A percentile compares a stretch with the other conserved stretches of the same genome.
These are phyloP conservation scores for Druceiella hillmani DNA, from an alignment of 2,888 invertebrate genomes.

Conservation along the genomic window DNA sequence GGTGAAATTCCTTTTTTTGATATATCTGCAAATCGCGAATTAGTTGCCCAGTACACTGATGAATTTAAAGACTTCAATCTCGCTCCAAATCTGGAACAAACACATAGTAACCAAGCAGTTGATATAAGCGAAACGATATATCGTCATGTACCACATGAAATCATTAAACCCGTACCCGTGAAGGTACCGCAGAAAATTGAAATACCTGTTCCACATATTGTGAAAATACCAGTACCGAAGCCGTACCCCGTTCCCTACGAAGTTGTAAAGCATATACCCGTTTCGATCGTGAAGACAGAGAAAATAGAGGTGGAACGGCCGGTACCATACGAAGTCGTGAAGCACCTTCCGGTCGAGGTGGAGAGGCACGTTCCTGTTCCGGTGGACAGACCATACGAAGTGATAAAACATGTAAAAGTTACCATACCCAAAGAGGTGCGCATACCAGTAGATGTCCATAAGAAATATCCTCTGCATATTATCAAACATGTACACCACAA, in stretches of 20 bases:
- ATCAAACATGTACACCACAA: conserved; percentile 49
- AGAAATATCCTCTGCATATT: conserved; percentile 45
- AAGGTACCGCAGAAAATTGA: conserved; percentile 39
- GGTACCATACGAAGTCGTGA: conserved; percentile 41
- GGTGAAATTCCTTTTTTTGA: too few species aligned
- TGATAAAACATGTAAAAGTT: conserved; percentile 43
- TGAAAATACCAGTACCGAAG: conserved; percentile 43
- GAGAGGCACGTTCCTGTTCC: conserved; percentile 42
- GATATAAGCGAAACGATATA: too few species aligned
- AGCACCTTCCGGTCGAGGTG: conserved; percentile 40
- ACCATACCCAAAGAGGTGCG: conserved; percentile 43
- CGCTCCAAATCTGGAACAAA: too few species aligned
- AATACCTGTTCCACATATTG: conserved; percentile 41
- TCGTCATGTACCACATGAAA: conserved; percentile 44
- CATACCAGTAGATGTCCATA: conserved; percentile 44
- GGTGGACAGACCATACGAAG: conserved; percentile 43
- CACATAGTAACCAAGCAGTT: too few species aligned
- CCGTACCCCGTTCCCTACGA: conserved; percentile 46
- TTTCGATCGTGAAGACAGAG: conserved; percentile 43
- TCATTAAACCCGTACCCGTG: conserved; percentile 40
- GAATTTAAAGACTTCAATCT: too few species aligned
- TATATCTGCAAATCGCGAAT: too few species aligned
- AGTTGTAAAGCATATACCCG: conserved; percentile 43
- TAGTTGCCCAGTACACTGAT: too few species aligned
- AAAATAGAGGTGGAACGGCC: conserved; percentile 43